phyloP scores from a whole-genome alignment of 2,888 invertebrate species.

The Unio pictorum region DNA sequence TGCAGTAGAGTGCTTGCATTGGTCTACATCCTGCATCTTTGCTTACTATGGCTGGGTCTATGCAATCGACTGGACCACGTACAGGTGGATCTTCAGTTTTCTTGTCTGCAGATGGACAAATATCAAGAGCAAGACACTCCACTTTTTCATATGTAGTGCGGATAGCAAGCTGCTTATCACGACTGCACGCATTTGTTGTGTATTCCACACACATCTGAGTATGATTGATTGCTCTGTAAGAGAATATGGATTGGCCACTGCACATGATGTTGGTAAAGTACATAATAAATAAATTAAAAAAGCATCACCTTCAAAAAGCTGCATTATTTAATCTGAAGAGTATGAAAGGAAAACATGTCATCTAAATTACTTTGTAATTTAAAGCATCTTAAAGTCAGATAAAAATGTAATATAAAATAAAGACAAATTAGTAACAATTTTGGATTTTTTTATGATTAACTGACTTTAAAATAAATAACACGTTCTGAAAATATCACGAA shows the following conservation, averaged over 20 bases:
- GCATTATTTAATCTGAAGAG: too few relatives aligned
- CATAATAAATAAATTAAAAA: too few relatives aligned
- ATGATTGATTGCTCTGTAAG: conserved; percentile 9
- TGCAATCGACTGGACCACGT: conserved; percentile 15
- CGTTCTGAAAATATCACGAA: too few relatives aligned
- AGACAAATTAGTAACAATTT: too few relatives aligned
- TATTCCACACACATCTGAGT: conserved; percentile 10
- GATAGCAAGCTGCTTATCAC: conserved; percentile 1
- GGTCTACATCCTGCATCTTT: conserved; percentile 13
- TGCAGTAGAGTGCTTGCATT: conserved; percentile 4
- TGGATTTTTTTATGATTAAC: too few relatives aligned
- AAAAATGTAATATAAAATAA: too few relatives aligned
- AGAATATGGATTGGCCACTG: neutral
- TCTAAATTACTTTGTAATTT: too few relatives aligned
- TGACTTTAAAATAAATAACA: too few relatives aligned
- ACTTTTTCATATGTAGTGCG: conserved; percentile 17
- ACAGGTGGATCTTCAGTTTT: conserved; percentile 11
- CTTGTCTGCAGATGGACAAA: conserved; percentile 16
- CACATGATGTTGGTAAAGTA: too few relatives aligned
- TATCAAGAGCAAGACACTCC: conserved; percentile 25
- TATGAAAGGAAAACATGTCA: too few relatives aligned
- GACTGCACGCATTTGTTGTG: conserved; percentile 11
- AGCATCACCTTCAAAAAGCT: too few relatives aligned
- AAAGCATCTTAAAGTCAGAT: too few relatives aligned
- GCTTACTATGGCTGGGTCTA: conserved; percentile 14